Evolutionary conservation across 2,797 vertebrate species (phyloP).

Genomic region (Myotis daubentonii): DNA sequence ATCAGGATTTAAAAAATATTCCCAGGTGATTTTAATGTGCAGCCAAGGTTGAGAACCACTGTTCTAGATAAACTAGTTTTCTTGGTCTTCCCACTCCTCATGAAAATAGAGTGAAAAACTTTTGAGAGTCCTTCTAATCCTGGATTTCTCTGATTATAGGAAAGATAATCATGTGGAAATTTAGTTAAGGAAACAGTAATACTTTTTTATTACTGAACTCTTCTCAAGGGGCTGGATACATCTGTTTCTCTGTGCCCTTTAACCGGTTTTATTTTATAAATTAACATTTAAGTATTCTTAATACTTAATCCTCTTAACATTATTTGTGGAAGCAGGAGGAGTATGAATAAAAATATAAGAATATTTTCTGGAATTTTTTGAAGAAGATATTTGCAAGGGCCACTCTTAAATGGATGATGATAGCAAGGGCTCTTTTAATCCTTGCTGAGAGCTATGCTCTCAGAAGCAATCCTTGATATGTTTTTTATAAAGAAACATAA

Average conservation of each 20-base stretch:
- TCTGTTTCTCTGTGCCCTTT: constrained; percentile 10
- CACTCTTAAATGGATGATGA: not conserved
- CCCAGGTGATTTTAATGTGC: too few species aligned
- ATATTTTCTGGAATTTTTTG: not conserved
- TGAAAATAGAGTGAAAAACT: not conserved
- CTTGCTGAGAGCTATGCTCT: not conserved
- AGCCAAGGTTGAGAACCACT: too few species aligned
- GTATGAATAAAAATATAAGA: not conserved
- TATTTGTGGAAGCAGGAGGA: constrained; percentile 34
- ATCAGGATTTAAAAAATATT: too few species aligned
- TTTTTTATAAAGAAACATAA: not conserved
- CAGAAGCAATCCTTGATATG: not conserved
- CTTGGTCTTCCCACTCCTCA: not conserved
- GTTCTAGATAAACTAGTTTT: not conserved
- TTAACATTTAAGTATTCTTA: constrained; percentile 32
- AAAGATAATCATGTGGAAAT: constrained; percentile 16
- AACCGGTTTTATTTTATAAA: constrained; percentile 34
- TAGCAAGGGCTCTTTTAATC: not conserved
- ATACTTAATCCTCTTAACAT: not conserved
- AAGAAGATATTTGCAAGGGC: not conserved
- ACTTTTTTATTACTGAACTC: constrained; percentile 5
- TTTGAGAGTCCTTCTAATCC: not conserved
- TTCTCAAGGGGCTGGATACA: not conserved
- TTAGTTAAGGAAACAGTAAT: constrained; percentile 31
- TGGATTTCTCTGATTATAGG: not conserved